Evolutionary conservation across 2,113 vertebrate genomes (phyloP), one percentile per base, ranked within the genome.

Genomic region (Eulemur macaco): DNA sequence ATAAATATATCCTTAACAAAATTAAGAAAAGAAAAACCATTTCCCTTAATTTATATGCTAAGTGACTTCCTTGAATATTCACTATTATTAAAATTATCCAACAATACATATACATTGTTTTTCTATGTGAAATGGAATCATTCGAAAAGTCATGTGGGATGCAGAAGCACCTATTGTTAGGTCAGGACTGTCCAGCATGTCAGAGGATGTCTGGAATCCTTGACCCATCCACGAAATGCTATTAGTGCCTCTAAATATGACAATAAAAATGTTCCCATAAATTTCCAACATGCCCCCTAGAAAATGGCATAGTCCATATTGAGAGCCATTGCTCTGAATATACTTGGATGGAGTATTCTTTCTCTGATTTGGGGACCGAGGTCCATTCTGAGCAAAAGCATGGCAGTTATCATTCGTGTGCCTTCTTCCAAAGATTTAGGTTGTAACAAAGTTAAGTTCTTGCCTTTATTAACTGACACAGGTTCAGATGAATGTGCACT

Each of bases 361-460:
- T 66, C 27, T 56, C 21, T 88, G 69, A 63, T 37, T 54, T 47
- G 20, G 50, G 63, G 73, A 39, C 5, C 8, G 5, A 85, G 9
- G 25, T 17, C 63, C 34, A 58, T 56, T 31, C 17, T 74, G 82
- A 58, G 17, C 5, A 63, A 69, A 94, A 39, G 42, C 6, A 23
- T 25, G 37, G 1, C 1, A 0, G 8, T 47, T 45, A 27, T 56
- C 31, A 6, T 18, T 4, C 10, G 0, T 2, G 20, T 37, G 45
- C 3, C 18, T 91, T 52, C 39, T 89, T 39, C 25, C 13, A 29
- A n/a, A 58, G 89, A 60, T 3, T 45, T 31, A 23, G 14, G 11
- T 10, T 29, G 1, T 21, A 18, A 50, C 64, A 11, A 71, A 64
- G 29, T 20, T 1, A 9, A 17, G 27, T 39, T 45, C 66, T 86